Evolutionary conservation across 2,888 invertebrate genomes (phyloP).

Genomic region (Tanytarsus gracilentus): DNA sequence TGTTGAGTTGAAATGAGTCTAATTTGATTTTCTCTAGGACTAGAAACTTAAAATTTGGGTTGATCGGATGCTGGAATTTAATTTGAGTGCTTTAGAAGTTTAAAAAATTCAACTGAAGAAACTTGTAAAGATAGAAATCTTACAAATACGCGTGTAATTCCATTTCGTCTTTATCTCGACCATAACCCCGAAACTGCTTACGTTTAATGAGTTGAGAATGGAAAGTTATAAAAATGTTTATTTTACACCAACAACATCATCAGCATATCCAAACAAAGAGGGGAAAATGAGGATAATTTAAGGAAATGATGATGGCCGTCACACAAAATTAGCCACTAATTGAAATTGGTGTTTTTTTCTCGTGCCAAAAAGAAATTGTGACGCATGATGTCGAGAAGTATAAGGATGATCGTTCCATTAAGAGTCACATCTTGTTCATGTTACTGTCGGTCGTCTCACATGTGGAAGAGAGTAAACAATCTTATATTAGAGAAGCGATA

Average conservation of each 20-base stretch:
- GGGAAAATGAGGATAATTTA: neutral
- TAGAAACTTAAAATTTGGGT: too few relatives aligned
- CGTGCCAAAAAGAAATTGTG: neutral
- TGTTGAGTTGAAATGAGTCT: slow-evolving; percentile 13
- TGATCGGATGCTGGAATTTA: too few relatives aligned
- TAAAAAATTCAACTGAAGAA: too few relatives aligned
- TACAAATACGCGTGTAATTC: slow-evolving; percentile 5
- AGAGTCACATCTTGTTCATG: neutral
- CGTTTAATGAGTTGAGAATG: slow-evolving; percentile 19
- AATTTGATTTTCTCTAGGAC: slow-evolving; percentile 25
- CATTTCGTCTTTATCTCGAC: too few relatives aligned
- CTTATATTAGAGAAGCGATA: neutral
- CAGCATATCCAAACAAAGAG: too few relatives aligned
- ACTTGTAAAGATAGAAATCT: too few relatives aligned
- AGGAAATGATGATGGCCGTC: slow-evolving; percentile 23
- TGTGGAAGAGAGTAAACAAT: neutral
- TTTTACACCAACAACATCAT: too few relatives aligned
- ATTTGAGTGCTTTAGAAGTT: too few relatives aligned
- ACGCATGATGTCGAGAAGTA: neutral
- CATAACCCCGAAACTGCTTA: slow-evolving; percentile 8
- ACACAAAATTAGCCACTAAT: slow-evolving; percentile 29
- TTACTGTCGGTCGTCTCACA: neutral
- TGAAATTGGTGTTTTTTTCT: slow-evolving; percentile 9
- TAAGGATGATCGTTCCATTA: neutral
- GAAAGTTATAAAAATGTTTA: slow-evolving; percentile 13